Evolutionary conservation across 2,797 vertebrate genomes (phyloP).

Genomic region (Hipposideros larvatus): DNA sequence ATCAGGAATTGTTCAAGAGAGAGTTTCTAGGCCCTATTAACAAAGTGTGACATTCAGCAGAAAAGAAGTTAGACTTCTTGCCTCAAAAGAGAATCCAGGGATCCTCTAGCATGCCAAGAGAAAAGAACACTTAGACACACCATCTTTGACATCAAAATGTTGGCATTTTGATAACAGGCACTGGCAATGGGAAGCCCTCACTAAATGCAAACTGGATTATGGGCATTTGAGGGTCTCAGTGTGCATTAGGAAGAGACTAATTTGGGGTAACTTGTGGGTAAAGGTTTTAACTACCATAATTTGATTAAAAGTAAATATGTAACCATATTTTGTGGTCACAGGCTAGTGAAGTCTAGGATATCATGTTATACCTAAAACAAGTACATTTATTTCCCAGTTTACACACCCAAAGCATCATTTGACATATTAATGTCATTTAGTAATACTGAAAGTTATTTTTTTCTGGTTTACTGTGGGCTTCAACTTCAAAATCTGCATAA

Average conservation of each 20-base stretch:
- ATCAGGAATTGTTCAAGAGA: not conserved
- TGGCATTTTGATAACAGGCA: not conserved
- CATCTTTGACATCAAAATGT: not conserved
- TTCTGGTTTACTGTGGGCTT: not conserved
- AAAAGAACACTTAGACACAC: not conserved
- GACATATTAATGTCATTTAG: not conserved
- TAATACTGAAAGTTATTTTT: not conserved
- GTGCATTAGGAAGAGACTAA: not conserved
- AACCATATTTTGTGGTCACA: not conserved
- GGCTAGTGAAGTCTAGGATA: not conserved
- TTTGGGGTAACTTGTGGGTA: not conserved
- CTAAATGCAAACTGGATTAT: not conserved
- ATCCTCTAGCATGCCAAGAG: not conserved
- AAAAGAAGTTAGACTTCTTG: not conserved
- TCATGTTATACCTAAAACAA: not conserved
- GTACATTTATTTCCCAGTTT: not conserved
- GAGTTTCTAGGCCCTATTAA: not conserved
- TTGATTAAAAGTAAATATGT: not conserved
- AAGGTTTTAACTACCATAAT: not conserved
- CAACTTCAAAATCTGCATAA: constrained; percentile 17
- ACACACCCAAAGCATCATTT: constrained; percentile 25
- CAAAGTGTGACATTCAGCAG: not conserved
- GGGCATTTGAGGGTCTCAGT: not conserved
- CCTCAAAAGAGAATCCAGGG: not conserved
- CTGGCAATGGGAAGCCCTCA: not conserved